Conservation (phyloP, 2,113 vertebrate species). For the Mirounga angustirostris region DNA sequence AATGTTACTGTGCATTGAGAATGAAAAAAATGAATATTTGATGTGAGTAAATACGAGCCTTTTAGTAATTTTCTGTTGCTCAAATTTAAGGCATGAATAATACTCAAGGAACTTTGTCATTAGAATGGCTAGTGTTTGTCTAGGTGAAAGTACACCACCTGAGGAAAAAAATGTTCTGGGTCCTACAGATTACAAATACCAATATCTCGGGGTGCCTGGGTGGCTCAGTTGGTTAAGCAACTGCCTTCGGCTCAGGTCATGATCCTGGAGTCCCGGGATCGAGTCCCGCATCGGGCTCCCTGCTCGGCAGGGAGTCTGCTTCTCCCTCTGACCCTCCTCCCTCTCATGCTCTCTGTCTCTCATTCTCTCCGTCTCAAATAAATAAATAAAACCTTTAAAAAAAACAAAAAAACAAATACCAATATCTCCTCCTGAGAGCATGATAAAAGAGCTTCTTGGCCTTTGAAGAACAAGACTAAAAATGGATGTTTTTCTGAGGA, state of each 20-base stretch:
- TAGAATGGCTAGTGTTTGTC: conserved; percentile 79
- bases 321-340: no score
- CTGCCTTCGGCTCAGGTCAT: no score
- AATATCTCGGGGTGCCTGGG: background rate
- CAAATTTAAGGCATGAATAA: conserved; percentile 80
- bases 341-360: no score
- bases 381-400: no score
- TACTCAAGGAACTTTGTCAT: conserved; percentile 73
- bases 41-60: conserved; percentile 73
- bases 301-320: no score
- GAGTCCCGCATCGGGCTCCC: no score
- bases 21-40: conserved; percentile 79
- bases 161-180: conserved; percentile 73
- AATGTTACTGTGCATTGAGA: conserved; percentile 44
- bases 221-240: no score
- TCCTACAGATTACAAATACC: conserved; percentile 77
- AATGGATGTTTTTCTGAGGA: conserved; percentile 71
- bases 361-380: no score
- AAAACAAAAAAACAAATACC: conserved; percentile 71
- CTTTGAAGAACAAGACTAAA: conserved; percentile 73
- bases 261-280: no score
- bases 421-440: conserved; percentile 64
- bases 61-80: conserved; percentile 81
- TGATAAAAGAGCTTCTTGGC: conserved; percentile 68
- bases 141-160: conserved; percentile 72